phyloP scores from a whole-genome alignment of 2,797 vertebrate genomes.

The Chromis chromis region DNA sequence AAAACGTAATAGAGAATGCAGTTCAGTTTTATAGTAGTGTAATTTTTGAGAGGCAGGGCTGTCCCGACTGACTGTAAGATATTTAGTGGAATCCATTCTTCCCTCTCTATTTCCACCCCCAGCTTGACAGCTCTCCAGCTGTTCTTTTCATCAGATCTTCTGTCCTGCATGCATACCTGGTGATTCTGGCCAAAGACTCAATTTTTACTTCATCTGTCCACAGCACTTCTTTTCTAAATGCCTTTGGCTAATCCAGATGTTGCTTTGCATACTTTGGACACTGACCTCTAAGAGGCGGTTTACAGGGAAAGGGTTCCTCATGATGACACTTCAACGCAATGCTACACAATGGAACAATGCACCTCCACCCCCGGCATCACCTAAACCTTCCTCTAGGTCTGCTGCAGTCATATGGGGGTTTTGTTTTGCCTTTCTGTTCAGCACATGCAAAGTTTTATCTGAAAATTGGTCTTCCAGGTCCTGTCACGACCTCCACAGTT shows the following conservation, averaged over 20 bases:
- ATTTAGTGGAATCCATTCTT: background rate
- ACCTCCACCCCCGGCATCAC: background rate
- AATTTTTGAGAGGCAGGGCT: no score
- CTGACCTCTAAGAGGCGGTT: no score
- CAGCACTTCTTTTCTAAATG: background rate
- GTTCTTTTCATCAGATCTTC: background rate
- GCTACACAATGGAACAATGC: background rate
- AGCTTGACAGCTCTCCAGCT: background rate
- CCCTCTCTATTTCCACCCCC: background rate
- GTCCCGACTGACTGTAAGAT: background rate
- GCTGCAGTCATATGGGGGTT: background rate
- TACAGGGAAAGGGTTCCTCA: background rate
- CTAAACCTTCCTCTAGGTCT: background rate
- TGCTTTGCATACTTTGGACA: background rate
- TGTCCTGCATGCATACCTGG: background rate
- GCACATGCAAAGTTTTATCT: background rate
- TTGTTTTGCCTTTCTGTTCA: background rate
- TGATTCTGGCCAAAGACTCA: background rate
- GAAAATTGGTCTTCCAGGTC: background rate
- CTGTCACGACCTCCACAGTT: background rate
- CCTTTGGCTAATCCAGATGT: conserved; percentile 6
- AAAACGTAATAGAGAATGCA: no score
- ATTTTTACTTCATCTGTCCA: background rate
- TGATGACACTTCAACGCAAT: background rate
- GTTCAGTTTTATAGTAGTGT: no score